Evolutionary conservation across 2,888 invertebrate species (phyloP).

Genomic region (Camponotus fellah): DNA sequence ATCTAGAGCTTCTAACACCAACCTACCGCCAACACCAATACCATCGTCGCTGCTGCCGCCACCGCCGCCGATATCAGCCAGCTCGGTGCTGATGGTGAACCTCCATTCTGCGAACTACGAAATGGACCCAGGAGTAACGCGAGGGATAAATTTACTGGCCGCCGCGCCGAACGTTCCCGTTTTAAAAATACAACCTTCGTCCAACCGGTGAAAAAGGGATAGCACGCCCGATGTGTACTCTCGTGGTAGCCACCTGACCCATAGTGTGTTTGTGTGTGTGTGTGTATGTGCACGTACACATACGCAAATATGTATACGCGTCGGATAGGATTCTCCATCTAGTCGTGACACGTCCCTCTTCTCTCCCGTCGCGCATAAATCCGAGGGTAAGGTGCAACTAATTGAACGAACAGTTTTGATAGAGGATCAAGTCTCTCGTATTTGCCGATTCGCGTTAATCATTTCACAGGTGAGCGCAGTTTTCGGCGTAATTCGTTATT

Average conservation of each 20-base stretch:
- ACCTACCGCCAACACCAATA: constrained; percentile 20
- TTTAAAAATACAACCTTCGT: constrained; percentile 68
- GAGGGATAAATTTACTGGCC: constrained; percentile 75
- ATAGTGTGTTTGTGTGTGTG: neutral
- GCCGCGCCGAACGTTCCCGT: constrained; percentile 62
- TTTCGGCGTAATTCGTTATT: constrained; percentile 23
- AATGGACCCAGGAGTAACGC: constrained; percentile 78
- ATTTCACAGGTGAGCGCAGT: constrained; percentile 14
- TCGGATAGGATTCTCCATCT: constrained; percentile 53
- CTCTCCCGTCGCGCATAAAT: constrained; percentile 51
- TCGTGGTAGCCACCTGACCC: neutral
- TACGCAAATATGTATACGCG: neutral
- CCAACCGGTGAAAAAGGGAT: constrained; percentile 51
- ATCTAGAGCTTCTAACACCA: constrained; percentile 77
- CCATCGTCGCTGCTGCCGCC: neutral
- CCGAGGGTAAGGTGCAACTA: constrained; percentile 58
- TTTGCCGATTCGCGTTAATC: constrained; percentile 25
- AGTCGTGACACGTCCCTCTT: constrained; percentile 57
- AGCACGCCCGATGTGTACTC: constrained; percentile 32
- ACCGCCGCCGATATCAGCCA: constrained; percentile 2
- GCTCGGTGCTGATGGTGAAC: constrained; percentile 57
- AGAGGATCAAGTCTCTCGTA: constrained; percentile 37
- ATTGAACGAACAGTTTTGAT: constrained; percentile 66
- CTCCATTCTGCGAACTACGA: constrained; percentile 71
- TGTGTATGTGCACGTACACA: neutral